These are phyloP conservation scores for Catharus bicknelli DNA, from an alignment of 2,113 vertebrate genomes.

Conservation along the genomic window DNA sequence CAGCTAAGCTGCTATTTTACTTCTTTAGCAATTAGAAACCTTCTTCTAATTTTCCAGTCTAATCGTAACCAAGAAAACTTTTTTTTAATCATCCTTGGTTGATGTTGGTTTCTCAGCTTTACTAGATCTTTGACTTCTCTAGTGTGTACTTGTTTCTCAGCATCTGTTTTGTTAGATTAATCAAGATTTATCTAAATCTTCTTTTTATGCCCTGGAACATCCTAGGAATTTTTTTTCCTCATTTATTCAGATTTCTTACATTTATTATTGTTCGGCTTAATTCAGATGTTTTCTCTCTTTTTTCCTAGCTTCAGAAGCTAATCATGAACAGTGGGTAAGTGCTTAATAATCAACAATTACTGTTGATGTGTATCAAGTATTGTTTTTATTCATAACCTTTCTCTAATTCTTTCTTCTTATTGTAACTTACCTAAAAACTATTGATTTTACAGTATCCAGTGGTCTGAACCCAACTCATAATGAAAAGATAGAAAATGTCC, in stretches of 20 bases:
- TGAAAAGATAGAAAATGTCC: background rate
- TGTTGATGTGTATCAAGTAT: background rate
- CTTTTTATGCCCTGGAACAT: background rate
- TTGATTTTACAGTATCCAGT: background rate
- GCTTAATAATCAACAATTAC: background rate
- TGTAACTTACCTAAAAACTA: background rate
- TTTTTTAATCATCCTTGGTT: background rate
- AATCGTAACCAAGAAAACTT: background rate
- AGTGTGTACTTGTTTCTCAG: background rate
- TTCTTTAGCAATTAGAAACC: background rate
- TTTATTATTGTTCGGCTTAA: background rate
- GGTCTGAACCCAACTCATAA: background rate
- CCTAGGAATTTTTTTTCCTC: background rate
- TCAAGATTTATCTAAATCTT: background rate
- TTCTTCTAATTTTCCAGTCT: conserved; percentile 11
- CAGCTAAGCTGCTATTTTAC: background rate
- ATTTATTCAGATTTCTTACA: background rate
- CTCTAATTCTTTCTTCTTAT: background rate
- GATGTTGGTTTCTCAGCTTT: background rate
- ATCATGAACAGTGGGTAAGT: background rate
- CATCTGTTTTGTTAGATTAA: conserved; percentile 14
- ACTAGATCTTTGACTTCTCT: background rate
- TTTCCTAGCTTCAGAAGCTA: background rate
- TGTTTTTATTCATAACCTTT: background rate
- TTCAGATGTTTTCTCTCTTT: background rate